Evolutionary conservation across 2,888 invertebrate species (phyloP).

Genomic region (Pristionchus arcanus): DNA sequence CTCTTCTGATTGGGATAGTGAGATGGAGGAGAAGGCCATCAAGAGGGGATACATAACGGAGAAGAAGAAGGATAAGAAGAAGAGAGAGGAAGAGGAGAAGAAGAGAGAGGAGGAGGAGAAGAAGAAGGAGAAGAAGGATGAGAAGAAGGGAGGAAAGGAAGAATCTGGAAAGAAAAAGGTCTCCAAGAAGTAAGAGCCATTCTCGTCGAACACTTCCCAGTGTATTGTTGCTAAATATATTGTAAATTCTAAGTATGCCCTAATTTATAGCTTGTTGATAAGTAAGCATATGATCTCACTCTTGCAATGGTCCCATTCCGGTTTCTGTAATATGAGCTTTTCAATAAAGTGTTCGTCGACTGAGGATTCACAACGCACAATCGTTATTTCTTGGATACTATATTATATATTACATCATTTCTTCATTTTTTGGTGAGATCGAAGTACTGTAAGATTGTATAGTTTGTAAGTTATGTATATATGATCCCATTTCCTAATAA

Average conservation of each 20-base stretch:
- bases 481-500: too few relatives aligned
- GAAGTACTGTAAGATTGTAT: too few relatives aligned
- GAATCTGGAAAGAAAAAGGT: background rate
- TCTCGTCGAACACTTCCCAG: background rate
- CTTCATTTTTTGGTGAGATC: too few relatives aligned
- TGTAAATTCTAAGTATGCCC: background rate
- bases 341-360: background rate
- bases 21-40: background rate
- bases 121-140: background rate
- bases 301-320: background rate
- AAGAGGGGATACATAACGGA: background rate
- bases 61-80: background rate
- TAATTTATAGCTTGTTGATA: background rate
- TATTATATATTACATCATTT: too few relatives aligned
- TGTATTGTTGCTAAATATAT: background rate
- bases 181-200: background rate
- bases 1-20: too few relatives aligned
- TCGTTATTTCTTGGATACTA: too few relatives aligned
- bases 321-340: slow-evolving; percentile 8
- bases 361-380: too few relatives aligned
- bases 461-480: too few relatives aligned
- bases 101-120: background rate
- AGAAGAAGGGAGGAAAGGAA: background rate
- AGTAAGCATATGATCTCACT: slow-evolving; percentile 8
- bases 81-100: background rate